Conservation (phyloP, 1,140 invertebrate species). For the Danaus melanippus region DNA sequence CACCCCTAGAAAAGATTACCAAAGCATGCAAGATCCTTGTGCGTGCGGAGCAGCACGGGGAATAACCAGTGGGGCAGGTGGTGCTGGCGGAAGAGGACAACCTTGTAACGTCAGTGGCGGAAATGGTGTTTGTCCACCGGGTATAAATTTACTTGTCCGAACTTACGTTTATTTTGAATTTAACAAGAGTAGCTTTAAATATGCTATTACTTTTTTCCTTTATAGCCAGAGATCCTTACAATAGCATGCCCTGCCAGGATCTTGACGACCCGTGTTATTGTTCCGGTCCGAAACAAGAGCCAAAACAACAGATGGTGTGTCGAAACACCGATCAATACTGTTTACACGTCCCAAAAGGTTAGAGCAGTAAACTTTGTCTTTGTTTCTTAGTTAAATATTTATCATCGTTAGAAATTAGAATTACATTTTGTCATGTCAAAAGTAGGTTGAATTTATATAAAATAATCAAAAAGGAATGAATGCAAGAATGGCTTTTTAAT, state of each 20-base stretch:
- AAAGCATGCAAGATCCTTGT: constrained; percentile 48
- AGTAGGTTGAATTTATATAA: background rate
- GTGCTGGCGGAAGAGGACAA: constrained; percentile 10
- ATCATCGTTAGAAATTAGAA: background rate
- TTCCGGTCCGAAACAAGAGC: constrained; percentile 41
- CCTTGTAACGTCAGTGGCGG: constrained; percentile 25
- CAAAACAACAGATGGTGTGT: constrained; percentile 45
- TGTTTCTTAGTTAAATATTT: constrained; percentile 8
- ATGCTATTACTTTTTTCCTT: constrained; percentile 10
- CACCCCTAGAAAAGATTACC: constrained; percentile 39
- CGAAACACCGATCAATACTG: constrained; percentile 61
- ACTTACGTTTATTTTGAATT: no score
- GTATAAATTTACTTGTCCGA: constrained; percentile 17
- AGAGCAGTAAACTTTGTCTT: constrained; percentile 17
- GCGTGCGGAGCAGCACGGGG: constrained; percentile 41
- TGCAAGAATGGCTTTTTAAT: constrained; percentile 35
- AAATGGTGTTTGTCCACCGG: constrained; percentile 35
- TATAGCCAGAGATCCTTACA: constrained; percentile 49
- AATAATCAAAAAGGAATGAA: no score
- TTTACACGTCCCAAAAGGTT: constrained; percentile 63
- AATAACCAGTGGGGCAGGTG: constrained; percentile 4
- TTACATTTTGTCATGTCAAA: constrained; percentile 24
- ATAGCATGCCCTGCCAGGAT: constrained; percentile 54
- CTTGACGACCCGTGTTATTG: constrained; percentile 59
- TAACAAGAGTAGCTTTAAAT: background rate